Percentiles rank a stretch among this genome's conserved stretches.
These are phyloP conservation scores for Galemys pyrenaicus DNA, from an alignment of 2,113 vertebrate species.

Conservation along the genomic window DNA sequence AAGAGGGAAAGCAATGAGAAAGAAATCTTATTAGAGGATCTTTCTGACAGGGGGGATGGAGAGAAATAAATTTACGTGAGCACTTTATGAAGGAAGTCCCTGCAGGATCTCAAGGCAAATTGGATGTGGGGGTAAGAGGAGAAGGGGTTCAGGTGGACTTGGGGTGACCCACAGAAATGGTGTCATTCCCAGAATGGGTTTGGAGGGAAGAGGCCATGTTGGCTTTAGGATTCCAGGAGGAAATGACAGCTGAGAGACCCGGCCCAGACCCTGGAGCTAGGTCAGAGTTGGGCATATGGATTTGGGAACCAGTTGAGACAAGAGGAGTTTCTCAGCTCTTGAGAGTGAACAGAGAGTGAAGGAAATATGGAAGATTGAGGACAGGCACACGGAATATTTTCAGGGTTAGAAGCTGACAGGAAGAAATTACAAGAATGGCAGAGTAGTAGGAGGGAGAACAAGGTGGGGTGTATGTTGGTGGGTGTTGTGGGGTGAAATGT, in stretches of 20 bases:
- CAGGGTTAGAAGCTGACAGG: background rate
- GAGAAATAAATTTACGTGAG: background rate
- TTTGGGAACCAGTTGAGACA: background rate
- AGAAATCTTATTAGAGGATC: background rate
- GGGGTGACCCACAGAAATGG: background rate
- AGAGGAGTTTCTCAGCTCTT: background rate
- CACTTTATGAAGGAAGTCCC: background rate
- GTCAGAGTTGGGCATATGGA: background rate
- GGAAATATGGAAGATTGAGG: fast-evolving
- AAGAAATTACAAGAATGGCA: background rate
- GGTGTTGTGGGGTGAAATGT: no score
- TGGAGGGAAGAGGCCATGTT: background rate
- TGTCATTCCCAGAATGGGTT: background rate
- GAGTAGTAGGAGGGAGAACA: background rate
- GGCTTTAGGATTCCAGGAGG: background rate
- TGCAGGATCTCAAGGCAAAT: background rate
- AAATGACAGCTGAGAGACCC: background rate
- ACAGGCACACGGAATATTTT: no score
- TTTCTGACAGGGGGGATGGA: background rate
- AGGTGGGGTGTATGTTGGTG: fast-evolving
- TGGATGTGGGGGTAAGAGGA: background rate
- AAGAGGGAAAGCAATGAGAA: background rate
- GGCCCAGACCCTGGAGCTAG: fast-evolving
- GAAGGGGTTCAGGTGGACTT: background rate
- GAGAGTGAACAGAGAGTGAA: background rate